Evolutionary conservation across 1,140 invertebrate genomes (phyloP).

Genomic region (Brachionus asplanchnoidis): DNA sequence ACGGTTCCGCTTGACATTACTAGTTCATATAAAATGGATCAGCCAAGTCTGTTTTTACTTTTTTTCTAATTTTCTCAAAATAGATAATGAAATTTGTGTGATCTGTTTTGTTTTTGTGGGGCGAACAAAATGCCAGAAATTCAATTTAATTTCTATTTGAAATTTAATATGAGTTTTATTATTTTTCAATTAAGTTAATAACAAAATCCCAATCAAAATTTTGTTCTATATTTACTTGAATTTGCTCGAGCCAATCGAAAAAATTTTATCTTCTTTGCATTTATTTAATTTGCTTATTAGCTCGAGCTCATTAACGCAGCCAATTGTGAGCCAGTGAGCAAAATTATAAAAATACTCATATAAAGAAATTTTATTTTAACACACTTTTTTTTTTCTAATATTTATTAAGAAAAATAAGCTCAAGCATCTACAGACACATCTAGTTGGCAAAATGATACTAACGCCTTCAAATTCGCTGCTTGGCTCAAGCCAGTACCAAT

Average conservation of each 20-base stretch:
- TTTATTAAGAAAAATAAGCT: background rate
- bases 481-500: background rate
- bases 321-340: background rate
- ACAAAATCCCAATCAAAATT: background rate
- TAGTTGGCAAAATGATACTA: constrained; percentile 1
- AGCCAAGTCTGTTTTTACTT: background rate
- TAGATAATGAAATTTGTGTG: constrained; percentile 24
- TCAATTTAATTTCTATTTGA: constrained; percentile 19
- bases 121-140: constrained; percentile 1
- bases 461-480: constrained; percentile 13
- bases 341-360: constrained; percentile 1
- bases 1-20: constrained; percentile 13
- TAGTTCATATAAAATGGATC: background rate
- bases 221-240: background rate
- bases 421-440: background rate
- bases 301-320: background rate
- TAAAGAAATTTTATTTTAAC: background rate
- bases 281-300: background rate
- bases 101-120: constrained; percentile 11
- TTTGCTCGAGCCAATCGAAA: background rate
- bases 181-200: constrained; percentile 34
- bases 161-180: constrained; percentile 37
- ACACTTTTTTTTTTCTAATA: background rate
- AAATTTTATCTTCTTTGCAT: background rate
- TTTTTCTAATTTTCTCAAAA: background rate